Evolutionary conservation across 2,888 invertebrate genomes (phyloP), one percentile per base, ranked within the genome.

Genomic region (Herminia tarsipennalis): DNA sequence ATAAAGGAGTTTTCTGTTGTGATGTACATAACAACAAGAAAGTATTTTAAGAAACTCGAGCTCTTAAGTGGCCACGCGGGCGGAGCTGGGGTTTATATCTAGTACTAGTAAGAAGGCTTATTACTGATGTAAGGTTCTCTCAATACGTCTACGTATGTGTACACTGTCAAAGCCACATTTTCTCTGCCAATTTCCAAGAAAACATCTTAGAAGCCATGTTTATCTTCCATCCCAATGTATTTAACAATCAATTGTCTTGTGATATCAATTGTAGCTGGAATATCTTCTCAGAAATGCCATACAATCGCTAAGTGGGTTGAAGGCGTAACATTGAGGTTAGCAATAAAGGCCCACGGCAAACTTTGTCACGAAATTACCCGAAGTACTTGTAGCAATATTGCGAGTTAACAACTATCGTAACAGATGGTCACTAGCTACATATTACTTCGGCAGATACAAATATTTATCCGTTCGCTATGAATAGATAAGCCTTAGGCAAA

Each of bases 281-380:
- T 22, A 13, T 42, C 38, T 39, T 22, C 27, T 24, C 20, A 20
- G 14, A 22, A 39, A 42, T 10, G 44, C 22, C 6, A 29, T 8
- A 37, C 17, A 22, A 14, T 29, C 20, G 41, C 32, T 27, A 37
- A 28, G 13, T 39, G 29, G 29, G 18, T 32, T 45, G 55, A 47
- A 45, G 47, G 35, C 44, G 44, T 59, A 56, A 65, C 49, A 59
- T 47, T 56, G 48, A 52, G 54, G 59, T 48, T 24, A 25, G 61
- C 47, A 62, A 70, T 59, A 69, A 58, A 63, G 50, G 66, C 43
- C 54, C 34, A 53, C 54, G 51, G 61, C 61, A 61, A 73, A 66
- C 40, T 72, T 73, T 57, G 70, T 58, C 59, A 52, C 42, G 44
- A 60, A 57, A 67, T 70, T 67, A 61, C 55, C 39, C 35, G 27